Percentiles rank a stretch among this genome's conserved stretches.
Conservation (phyloP, 2,888 invertebrate species). For the Lamellibrachia satsuma region DNA sequence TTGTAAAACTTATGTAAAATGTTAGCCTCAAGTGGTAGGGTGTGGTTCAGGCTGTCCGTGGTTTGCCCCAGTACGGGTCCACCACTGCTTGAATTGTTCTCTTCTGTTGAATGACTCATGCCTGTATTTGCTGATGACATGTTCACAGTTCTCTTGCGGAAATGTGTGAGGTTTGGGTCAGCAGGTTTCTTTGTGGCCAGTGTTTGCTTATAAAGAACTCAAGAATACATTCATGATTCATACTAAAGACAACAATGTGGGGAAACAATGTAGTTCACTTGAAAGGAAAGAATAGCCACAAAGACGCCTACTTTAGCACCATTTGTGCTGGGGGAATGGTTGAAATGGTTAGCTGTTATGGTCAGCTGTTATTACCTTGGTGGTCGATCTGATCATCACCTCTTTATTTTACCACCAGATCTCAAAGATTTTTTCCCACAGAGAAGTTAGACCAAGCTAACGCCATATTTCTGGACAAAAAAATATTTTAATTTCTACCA, state of each 20-base stretch:
- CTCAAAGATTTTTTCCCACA: not conserved
- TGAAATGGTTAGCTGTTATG: not conserved
- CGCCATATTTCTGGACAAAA: not conserved
- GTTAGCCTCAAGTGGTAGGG: not conserved
- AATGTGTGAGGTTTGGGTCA: not conserved
- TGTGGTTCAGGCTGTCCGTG: not conserved
- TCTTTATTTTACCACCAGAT: not conserved
- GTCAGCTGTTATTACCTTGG: not conserved
- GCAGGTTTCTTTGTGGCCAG: not conserved
- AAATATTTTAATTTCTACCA: too few species aligned
- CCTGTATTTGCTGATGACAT: not conserved
- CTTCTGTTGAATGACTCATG: not conserved
- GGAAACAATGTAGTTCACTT: not conserved
- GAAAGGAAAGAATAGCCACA: not conserved
- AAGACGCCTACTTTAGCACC: not conserved
- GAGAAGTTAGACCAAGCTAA: not conserved
- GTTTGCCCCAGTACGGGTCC: not conserved
- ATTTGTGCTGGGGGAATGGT: not conserved
- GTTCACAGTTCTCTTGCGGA: not conserved
- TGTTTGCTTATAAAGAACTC: not conserved
- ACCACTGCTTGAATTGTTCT: not conserved
- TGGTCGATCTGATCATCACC: not conserved
- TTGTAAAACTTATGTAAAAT: not conserved
- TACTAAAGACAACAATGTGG: not conserved
- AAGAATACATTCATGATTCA: not conserved